Conservation (phyloP, 2,888 invertebrate genomes). For the Frankliniella fusca region DNA sequence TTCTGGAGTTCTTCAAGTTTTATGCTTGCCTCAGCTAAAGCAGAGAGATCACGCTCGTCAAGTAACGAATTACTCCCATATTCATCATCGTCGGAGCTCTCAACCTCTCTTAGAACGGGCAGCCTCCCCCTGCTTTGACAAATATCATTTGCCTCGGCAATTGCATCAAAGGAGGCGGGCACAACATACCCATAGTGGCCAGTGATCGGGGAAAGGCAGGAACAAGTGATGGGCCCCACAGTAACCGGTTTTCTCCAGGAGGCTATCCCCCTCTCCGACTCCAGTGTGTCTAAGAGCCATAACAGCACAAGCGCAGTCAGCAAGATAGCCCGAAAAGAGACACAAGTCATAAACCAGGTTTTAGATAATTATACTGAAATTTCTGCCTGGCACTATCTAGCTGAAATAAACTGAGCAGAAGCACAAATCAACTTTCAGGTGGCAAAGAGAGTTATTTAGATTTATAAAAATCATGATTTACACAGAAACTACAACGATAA, state of each 20-base stretch:
- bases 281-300: slow-evolving; percentile 24
- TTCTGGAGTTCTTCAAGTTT: slow-evolving; percentile 45
- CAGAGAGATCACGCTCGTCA: background rate
- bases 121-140: background rate
- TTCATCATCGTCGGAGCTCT: background rate
- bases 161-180: background rate
- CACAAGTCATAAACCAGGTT: background rate
- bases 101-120: background rate
- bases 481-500: too few relatives aligned
- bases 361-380: background rate
- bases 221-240: background rate
- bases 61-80: background rate
- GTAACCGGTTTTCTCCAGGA: background rate
- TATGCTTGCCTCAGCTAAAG: background rate
- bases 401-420: too few relatives aligned
- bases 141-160: background rate
- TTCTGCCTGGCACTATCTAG: too few relatives aligned
- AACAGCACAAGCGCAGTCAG: slow-evolving; percentile 20
- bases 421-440: too few relatives aligned
- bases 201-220: too few relatives aligned
- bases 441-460: too few relatives aligned
- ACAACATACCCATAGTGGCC: background rate
- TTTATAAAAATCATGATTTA: too few relatives aligned
- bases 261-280: slow-evolving; percentile 1
- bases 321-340: background rate